A percentile compares a stretch with the other conserved stretches of the same genome.
Evolutionary conservation across 2,888 invertebrate genomes (phyloP).

Genomic region (Hyposoter didymator): DNA sequence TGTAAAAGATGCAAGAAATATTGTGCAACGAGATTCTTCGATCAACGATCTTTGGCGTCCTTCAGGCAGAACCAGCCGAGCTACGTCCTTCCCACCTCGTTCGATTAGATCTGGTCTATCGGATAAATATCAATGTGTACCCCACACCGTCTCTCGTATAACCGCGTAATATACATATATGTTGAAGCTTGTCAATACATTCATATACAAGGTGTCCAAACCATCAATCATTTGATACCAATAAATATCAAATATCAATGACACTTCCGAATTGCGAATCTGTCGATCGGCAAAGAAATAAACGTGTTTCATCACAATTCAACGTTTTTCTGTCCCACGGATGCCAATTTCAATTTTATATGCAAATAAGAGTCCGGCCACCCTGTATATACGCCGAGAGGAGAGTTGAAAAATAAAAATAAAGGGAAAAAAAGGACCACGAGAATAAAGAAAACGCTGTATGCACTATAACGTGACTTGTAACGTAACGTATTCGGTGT

Average conservation of each 20-base stretch:
- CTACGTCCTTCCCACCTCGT: conserved; percentile 43
- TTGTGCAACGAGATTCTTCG: conserved; percentile 40
- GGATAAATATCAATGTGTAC: conserved; percentile 22
- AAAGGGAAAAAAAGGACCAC: not conserved
- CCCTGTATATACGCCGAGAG: not conserved
- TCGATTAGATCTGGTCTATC: conserved; percentile 24
- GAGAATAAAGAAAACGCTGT: not conserved
- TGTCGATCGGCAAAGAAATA: not conserved
- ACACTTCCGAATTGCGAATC: not conserved
- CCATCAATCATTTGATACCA: not conserved
- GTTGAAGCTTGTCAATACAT: not conserved
- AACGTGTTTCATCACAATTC: not conserved
- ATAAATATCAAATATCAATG: no score
- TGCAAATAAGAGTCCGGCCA: not conserved
- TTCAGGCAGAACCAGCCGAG: conserved; percentile 29
- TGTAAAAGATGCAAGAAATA: conserved; percentile 20
- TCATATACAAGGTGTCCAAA: not conserved
- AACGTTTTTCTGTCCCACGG: not conserved
- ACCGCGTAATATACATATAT: not conserved
- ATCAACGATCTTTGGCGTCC: conserved; percentile 59
- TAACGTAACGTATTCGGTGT: conserved; percentile 42
- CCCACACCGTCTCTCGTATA: not conserved
- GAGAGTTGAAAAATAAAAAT: not conserved
- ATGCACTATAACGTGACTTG: not conserved
- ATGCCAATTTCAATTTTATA: not conserved